A percentile compares a stretch with the other conserved stretches of the same genome.
phyloP scores from a whole-genome alignment of 2,888 invertebrate genomes.

The Drosophila mayaguana region DNA sequence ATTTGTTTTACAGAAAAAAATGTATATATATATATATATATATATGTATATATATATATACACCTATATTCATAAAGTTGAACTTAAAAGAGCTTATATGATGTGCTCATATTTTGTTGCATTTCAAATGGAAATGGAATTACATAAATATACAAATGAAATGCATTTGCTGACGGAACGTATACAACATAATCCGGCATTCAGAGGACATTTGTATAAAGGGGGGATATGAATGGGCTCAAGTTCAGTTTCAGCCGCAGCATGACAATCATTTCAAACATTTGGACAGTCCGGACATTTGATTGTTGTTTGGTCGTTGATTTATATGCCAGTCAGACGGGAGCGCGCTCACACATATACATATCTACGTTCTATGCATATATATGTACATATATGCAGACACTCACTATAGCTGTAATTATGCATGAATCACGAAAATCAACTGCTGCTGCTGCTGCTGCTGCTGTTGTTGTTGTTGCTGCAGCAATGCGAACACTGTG shows the following conservation, averaged over 20 bases:
- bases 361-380: slow-evolving; percentile 31
- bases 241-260: background rate
- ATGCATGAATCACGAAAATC: slow-evolving; percentile 72
- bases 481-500: slow-evolving; percentile 20
- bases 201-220: background rate
- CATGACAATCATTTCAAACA: slow-evolving; percentile 33
- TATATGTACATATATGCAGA: slow-evolving; percentile 43
- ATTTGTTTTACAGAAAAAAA: background rate
- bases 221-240: background rate
- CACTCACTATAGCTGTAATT: slow-evolving; percentile 50
- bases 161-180: background rate
- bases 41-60: background rate
- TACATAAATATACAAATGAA: slow-evolving; percentile 7
- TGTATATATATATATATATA: background rate
- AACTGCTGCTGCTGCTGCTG: slow-evolving; percentile 41
- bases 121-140: slow-evolving; percentile 14
- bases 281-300: slow-evolving; percentile 35
- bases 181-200: background rate
- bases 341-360: slow-evolving; percentile 2
- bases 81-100: slow-evolving; percentile 7
- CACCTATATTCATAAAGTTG: slow-evolving; percentile 4
- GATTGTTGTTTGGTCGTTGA: slow-evolving; percentile 40
- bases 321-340: slow-evolving; percentile 55
- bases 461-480: slow-evolving; percentile 5
- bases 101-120: background rate